phyloP scores from a whole-genome alignment of 2,888 invertebrate genomes.

The Agrochola macilenta region DNA sequence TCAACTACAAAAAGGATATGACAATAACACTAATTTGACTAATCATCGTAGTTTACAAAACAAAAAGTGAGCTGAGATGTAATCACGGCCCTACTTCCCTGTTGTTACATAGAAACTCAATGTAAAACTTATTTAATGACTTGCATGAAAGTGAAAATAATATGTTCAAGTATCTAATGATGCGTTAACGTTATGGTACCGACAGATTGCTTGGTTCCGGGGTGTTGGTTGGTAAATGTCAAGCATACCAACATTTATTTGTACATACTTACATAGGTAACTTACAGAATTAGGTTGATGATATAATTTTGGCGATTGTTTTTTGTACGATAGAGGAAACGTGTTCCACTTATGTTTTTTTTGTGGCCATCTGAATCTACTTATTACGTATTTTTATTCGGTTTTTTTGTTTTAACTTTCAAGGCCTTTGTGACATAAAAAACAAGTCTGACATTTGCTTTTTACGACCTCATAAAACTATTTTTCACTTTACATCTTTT shows the following conservation, averaged over 20 bases:
- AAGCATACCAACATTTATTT: slow-evolving; percentile 22
- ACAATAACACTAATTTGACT: neutral
- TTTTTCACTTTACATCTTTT: neutral
- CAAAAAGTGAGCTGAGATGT: slow-evolving; percentile 16
- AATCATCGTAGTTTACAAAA: slow-evolving; percentile 2
- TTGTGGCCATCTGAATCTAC: slow-evolving; percentile 9
- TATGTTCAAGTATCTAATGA: slow-evolving; percentile 50
- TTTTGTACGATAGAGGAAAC: slow-evolving; percentile 8
- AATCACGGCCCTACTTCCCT: slow-evolving; percentile 29
- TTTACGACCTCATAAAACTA: neutral
- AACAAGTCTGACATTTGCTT: slow-evolving; percentile 7
- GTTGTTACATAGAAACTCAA: slow-evolving; percentile 25
- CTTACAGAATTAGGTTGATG: neutral
- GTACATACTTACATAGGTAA: neutral
- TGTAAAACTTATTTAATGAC: slow-evolving; percentile 43
- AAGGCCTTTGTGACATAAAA: slow-evolving; percentile 13
- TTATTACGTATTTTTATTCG: slow-evolving; percentile 9
- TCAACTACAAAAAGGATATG: neutral
- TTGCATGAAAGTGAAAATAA: slow-evolving; percentile 57
- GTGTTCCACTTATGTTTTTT: slow-evolving; percentile 14
- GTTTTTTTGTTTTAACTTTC: neutral
- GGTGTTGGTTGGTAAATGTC: slow-evolving; percentile 47
- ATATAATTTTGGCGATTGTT: slow-evolving; percentile 9
- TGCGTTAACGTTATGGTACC: slow-evolving; percentile 38
- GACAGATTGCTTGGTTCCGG: slow-evolving; percentile 55